Conservation (phyloP, 2,888 invertebrate genomes). For the Scaptomyza reducta region DNA sequence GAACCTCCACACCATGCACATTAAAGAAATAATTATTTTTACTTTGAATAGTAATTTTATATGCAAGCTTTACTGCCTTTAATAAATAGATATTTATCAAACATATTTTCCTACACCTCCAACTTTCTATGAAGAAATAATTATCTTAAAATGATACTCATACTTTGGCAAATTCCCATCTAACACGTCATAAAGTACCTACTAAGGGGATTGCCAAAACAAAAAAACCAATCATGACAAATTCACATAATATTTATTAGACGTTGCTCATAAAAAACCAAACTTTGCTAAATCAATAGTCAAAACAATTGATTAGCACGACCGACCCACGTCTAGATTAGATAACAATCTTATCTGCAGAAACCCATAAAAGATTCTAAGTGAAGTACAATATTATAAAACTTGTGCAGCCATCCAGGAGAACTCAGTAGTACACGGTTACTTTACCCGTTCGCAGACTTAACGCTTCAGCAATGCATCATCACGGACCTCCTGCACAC, state of each 20-base stretch:
- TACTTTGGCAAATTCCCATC: not conserved
- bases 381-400: conserved; percentile 38
- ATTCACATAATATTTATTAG: conserved; percentile 14
- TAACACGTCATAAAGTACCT: not conserved
- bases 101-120: no score
- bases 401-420: conserved; percentile 11
- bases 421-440: conserved; percentile 34
- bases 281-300: conserved; percentile 1
- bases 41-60: no score
- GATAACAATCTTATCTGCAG: conserved; percentile 41
- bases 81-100: no score
- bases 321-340: conserved; percentile 32
- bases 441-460: conserved; percentile 17
- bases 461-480: conserved; percentile 21
- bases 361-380: conserved; percentile 17
- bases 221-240: conserved; percentile 5
- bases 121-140: no score
- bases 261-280: conserved; percentile 13
- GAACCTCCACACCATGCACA: conserved; percentile 8
- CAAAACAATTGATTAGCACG: conserved; percentile 28
- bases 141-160: no score
- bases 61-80: no score
- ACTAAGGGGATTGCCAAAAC: conserved; percentile 9
- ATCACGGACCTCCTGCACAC: conserved; percentile 38
- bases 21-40: no score